A percentile compares a stretch with the other conserved stretches of the same genome.
Conservation (phyloP, 1,140 invertebrate species). For the Lepidotrigona ventralis region DNA sequence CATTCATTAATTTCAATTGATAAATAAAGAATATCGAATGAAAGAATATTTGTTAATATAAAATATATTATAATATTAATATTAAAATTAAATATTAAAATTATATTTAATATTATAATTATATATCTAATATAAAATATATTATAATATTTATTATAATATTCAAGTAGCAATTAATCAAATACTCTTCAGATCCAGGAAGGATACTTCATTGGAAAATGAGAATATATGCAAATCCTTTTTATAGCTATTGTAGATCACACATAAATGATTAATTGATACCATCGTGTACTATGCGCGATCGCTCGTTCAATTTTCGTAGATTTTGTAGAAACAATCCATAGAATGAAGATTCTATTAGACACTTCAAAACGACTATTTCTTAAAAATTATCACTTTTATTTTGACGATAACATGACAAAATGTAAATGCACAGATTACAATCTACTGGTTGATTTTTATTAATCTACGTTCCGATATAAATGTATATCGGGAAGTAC, state of each 20-base stretch:
- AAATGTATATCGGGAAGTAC: not conserved
- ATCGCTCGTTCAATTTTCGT: not conserved
- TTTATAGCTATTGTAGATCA: not conserved
- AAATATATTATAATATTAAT: too few species aligned
- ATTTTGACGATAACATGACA: not conserved
- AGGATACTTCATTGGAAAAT: not conserved
- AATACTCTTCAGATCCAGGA: too few species aligned
- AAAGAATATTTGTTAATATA: too few species aligned
- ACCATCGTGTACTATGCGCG: too few species aligned
- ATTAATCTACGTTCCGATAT: not conserved
- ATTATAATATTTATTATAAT: too few species aligned
- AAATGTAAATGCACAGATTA: not conserved
- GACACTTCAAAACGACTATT: not conserved
- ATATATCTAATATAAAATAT: too few species aligned
- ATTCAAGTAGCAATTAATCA: not conserved
- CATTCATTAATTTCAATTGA: slow-evolving; percentile 23
- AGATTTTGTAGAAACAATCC: not conserved
- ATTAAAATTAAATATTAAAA: too few species aligned
- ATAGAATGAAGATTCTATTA: not conserved
- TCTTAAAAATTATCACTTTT: not conserved
- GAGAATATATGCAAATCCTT: not conserved
- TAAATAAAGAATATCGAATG: not conserved
- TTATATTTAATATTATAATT: too few species aligned
- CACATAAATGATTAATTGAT: not conserved
- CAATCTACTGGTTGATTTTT: not conserved